phyloP scores from a whole-genome alignment of 2,797 vertebrate genomes.

The Clarias laeviceps region DNA sequence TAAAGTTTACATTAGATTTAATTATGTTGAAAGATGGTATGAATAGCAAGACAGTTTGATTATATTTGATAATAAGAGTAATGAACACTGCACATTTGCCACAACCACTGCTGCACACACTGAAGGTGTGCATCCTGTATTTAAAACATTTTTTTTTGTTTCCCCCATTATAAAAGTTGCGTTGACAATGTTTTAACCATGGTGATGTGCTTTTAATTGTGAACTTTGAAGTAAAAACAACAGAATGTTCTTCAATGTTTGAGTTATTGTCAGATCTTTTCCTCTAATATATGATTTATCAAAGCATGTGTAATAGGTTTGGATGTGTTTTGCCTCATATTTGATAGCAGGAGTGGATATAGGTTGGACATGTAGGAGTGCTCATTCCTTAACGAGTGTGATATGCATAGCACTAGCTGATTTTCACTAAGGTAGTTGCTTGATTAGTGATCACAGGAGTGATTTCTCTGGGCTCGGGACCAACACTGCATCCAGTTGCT shows the following conservation, averaged over 20 bases:
- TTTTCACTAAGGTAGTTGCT: background rate
- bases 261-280: conserved; percentile 16
- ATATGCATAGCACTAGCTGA: background rate
- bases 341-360: background rate
- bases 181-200: conserved; percentile 48
- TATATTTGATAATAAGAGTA: conserved; percentile 22
- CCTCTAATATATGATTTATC: conserved; percentile 8
- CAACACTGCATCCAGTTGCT: too few species aligned
- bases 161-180: conserved; percentile 36
- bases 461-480: too few species aligned
- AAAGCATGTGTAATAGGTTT: background rate
- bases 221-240: conserved; percentile 50
- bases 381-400: background rate
- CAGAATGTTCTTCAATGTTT: conserved; percentile 25
- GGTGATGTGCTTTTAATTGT: conserved; percentile 51
- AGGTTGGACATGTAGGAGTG: background rate
- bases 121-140: conserved; percentile 30
- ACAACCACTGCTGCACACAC: conserved; percentile 37
- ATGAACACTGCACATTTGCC: conserved; percentile 33
- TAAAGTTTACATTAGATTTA: conserved; percentile 55
- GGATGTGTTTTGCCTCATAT: background rate
- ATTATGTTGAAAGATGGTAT: conserved; percentile 12
- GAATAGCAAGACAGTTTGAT: background rate
- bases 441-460: background rate
- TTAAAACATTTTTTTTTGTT: conserved; percentile 16